Evolutionary conservation across 2,888 invertebrate species (phyloP).

Genomic region (Erebia epiphron): DNA sequence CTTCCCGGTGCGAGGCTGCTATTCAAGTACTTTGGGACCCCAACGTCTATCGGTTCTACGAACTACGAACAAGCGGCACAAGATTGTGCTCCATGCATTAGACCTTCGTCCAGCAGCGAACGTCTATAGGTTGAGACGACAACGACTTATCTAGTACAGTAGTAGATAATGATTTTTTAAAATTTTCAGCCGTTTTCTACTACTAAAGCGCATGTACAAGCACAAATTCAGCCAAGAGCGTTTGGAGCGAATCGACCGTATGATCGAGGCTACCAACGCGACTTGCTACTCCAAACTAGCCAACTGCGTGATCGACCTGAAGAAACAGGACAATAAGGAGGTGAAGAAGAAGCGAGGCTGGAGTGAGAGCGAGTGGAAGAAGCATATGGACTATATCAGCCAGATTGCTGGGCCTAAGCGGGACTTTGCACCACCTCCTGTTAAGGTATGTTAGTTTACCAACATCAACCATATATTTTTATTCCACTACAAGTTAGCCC

Average conservation of each 20-base stretch:
- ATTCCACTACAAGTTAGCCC: too few species aligned
- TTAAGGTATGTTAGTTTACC: constrained; percentile 48
- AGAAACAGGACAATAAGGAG: constrained; percentile 60
- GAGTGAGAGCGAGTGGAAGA: constrained; percentile 73
- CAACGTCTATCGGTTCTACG: too few species aligned
- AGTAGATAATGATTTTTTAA: neutral
- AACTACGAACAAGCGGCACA: too few species aligned
- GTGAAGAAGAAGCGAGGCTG: constrained; percentile 65
- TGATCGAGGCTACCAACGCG: constrained; percentile 67
- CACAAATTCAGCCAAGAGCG: constrained; percentile 58
- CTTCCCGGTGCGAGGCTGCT: too few species aligned
- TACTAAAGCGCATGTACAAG: constrained; percentile 61
- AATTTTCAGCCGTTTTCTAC: constrained; percentile 59
- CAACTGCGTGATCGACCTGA: constrained; percentile 64
- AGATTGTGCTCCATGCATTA: too few species aligned
- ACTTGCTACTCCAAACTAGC: constrained; percentile 70
- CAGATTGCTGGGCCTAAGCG: constrained; percentile 64
- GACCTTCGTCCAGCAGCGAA: too few species aligned
- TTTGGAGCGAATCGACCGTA: constrained; percentile 60
- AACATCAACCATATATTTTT: too few species aligned
- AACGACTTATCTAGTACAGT: too few species aligned
- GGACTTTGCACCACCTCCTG: constrained; percentile 50
- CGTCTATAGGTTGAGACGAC: too few species aligned
- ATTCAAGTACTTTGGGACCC: too few species aligned
- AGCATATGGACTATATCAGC: constrained; percentile 72